Evolutionary conservation across 2,888 invertebrate species (phyloP).

Genomic region (Siphlonurus alternatus): DNA sequence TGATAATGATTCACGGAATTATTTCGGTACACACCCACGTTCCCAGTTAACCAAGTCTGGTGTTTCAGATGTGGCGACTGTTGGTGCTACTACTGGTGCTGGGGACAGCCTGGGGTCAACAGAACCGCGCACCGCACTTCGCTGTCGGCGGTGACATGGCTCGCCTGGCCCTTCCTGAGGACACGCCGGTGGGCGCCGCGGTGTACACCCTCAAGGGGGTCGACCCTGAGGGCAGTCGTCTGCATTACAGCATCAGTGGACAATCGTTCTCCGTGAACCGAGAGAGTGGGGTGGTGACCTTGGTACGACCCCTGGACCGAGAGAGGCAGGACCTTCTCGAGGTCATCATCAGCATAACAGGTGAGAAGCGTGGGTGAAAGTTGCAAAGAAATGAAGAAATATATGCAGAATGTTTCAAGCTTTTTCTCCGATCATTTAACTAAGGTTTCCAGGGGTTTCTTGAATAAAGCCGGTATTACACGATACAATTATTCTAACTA

Average conservation of each 20-base stretch:
- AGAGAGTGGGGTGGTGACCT: conserved; percentile 52
- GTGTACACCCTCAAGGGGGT: conserved; percentile 49
- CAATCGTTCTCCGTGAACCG: conserved; percentile 66
- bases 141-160: conserved; percentile 64
- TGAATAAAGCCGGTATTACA: too few species aligned
- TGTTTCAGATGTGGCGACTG: background rate
- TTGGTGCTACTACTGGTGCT: background rate
- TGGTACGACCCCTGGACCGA: conserved; percentile 51
- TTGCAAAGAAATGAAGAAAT: too few species aligned
- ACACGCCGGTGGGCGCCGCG: conserved; percentile 55
- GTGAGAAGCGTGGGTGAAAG: too few species aligned
- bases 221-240: conserved; percentile 55
- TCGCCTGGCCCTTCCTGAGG: conserved; percentile 51
- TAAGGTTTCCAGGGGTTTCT: too few species aligned
- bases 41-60: too few species aligned
- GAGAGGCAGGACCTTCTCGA: conserved; percentile 52
- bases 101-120: conserved; percentile 26
- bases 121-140: conserved; percentile 58
- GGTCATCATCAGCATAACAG: conserved; percentile 68
- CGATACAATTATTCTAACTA: too few species aligned
- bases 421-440: too few species aligned
- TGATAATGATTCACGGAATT: too few species aligned
- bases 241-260: conserved; percentile 65
- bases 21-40: too few species aligned
- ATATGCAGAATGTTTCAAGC: too few species aligned